These are phyloP conservation scores for Sarcophaga caerulescens DNA, from an alignment of 2,888 invertebrate genomes.

Conservation along the genomic window DNA sequence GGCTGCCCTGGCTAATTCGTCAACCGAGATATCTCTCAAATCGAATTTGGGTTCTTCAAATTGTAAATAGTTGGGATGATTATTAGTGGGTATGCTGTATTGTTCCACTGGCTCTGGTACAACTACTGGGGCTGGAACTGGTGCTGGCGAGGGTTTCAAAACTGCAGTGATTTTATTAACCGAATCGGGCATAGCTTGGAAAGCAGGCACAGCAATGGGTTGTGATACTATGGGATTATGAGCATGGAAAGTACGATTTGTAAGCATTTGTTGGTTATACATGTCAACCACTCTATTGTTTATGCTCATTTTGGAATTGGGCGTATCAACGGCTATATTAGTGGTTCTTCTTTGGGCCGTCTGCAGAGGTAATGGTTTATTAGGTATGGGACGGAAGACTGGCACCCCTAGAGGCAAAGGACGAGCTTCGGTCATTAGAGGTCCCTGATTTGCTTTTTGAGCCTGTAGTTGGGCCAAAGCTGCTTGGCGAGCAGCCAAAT, in stretches of 20 bases:
- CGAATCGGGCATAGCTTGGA: conserved; percentile 83
- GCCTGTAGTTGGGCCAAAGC: conserved; percentile 47
- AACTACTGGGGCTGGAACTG: not conserved
- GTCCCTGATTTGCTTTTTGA: conserved; percentile 64
- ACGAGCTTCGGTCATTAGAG: conserved; percentile 82
- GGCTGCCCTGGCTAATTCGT: conserved; percentile 85
- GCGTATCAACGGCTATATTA: conserved; percentile 74
- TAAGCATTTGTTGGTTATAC: conserved; percentile 73
- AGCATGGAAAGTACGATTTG: conserved; percentile 77
- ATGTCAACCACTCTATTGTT: conserved; percentile 75
- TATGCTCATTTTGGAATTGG: conserved; percentile 75
- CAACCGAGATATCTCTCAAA: conserved; percentile 80
- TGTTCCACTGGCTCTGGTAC: not conserved
- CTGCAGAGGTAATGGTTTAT: conserved; percentile 78
- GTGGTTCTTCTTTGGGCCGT: conserved; percentile 74
- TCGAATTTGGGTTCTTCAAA: conserved; percentile 79
- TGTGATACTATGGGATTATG: conserved; percentile 75
- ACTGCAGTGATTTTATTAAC: conserved; percentile 76
- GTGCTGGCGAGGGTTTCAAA: conserved; percentile 20
- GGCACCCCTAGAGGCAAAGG: conserved; percentile 86
- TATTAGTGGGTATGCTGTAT: conserved; percentile 35
- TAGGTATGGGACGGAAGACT: conserved; percentile 90
- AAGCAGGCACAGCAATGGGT: conserved; percentile 81
- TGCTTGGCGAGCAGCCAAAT: conserved; percentile 48
- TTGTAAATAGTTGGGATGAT: conserved; percentile 77